Evolutionary conservation across 2,113 vertebrate genomes (phyloP), one percentile per base, ranked within the genome.

Genomic region (Cyphomyrus plagiostoma): DNA sequence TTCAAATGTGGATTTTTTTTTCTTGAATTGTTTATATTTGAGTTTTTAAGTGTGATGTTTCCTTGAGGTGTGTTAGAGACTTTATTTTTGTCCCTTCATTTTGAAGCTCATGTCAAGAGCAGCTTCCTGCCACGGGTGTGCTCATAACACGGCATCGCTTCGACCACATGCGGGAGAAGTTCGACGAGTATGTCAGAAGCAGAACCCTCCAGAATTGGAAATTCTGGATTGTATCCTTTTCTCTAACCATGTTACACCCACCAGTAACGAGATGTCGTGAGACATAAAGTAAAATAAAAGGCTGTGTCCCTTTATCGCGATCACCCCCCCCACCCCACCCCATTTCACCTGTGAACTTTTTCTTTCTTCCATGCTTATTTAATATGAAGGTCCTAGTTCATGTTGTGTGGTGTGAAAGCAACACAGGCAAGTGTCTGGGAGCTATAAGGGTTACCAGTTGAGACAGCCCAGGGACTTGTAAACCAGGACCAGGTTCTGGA

Each of bases 161-260:
- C 10, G 95, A 97, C 91, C 96, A 97, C 93, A 97, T 98, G 97
- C 96, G 92, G 89, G 96, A 91, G 58, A 96, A 97, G 96, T 99
- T 98, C 91, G 96, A 97, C 2, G 97, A 98, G 5, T 99, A 99
- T 0, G 97, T 99, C 86, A 97, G 95, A 90, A 97, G 77, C 92
- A 96, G 97, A 91, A 98, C 97, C 17, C 95, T 97, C 86, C 97
- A 98, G 93, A 97, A 99, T 94, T 99, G 98, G 98, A 99, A 98
- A 95, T 99, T 99, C 95, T 99, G 98, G 98, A 97, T 99, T 77
- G 98, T 99, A 99, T 99, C 98, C 96, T 21, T 52, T 52, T 45
- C 46, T 46, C 23, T 30, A 53, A 1, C 35, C 15, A 13, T 23
- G 6, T 48, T 48, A 11, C 17, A 45, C 23, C 50, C 42, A 62